These are phyloP conservation scores for Lymantria monacha DNA, from an alignment of 2,888 invertebrate species.

Conservation along the genomic window DNA sequence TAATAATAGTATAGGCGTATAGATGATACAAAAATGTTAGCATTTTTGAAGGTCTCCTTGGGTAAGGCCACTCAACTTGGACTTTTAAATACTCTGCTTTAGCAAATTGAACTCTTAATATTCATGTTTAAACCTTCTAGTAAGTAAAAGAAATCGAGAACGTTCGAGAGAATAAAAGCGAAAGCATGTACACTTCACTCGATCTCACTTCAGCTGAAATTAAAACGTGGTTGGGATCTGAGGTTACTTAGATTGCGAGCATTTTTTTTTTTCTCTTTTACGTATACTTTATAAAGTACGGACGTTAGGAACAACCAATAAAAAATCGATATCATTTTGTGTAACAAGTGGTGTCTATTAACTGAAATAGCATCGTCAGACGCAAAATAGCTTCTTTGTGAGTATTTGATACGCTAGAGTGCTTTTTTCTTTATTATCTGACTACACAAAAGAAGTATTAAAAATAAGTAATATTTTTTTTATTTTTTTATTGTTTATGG, in stretches of 20 bases:
- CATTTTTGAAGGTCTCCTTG: no score
- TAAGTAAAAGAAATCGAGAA: constrained; percentile 42
- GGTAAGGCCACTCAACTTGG: no score
- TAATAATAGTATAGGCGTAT: no score
- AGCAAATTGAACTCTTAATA: constrained; percentile 28
- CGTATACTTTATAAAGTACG: constrained; percentile 39
- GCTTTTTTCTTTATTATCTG: background rate
- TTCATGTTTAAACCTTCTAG: constrained; percentile 41
- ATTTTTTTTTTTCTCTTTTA: constrained; percentile 48
- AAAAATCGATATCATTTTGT: constrained; percentile 32
- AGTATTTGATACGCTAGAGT: background rate
- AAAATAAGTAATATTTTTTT: no score
- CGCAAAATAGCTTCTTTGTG: background rate
- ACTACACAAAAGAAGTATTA: no score
- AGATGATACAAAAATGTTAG: no score
- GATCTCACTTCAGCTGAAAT: constrained; percentile 70
- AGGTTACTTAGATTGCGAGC: constrained; percentile 54
- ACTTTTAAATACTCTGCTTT: no score
- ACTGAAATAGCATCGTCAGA: background rate
- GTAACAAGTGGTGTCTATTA: constrained; percentile 20
- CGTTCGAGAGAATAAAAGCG: constrained; percentile 65
- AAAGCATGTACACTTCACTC: constrained; percentile 73
- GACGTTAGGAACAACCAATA: constrained; percentile 28
- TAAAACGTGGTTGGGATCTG: constrained; percentile 60
- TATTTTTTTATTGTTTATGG: no score